Conservation (phyloP, 1,140 invertebrate species). For the Solenopsis fugax region DNA sequence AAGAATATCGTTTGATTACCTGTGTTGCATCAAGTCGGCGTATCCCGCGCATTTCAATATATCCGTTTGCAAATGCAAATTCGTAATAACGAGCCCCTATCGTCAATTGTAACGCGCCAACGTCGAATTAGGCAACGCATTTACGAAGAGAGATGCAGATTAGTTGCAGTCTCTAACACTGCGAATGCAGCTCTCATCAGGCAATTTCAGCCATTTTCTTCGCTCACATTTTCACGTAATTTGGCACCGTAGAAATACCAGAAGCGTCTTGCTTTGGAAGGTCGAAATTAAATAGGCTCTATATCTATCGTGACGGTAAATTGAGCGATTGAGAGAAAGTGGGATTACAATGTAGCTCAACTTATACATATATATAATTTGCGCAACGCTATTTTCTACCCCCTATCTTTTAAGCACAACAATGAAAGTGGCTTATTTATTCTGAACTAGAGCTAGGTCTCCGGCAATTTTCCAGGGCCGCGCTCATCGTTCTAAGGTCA, state of each 20-base stretch:
- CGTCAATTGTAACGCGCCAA: slow-evolving; percentile 36
- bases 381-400: slow-evolving; percentile 9
- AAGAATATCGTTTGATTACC: slow-evolving; percentile 46
- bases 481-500: neutral
- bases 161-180: neutral
- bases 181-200: neutral
- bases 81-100: slow-evolving; percentile 40
- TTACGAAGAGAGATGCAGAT: slow-evolving; percentile 18
- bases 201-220: slow-evolving; percentile 31
- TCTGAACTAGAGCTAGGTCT: neutral
- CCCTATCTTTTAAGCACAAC: neutral
- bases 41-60: slow-evolving; percentile 25
- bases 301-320: neutral
- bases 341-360: neutral
- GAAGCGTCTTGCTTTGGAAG: neutral
- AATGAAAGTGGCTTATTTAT: slow-evolving; percentile 6
- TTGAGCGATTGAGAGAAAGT: neutral
- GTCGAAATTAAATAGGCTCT: neutral
- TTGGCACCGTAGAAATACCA: neutral
- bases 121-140: slow-evolving; percentile 28
- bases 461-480: slow-evolving; percentile 36
- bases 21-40: neutral
- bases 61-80: slow-evolving; percentile 40
- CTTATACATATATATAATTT: slow-evolving; percentile 29
- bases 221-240: neutral